phyloP scores from a whole-genome alignment of 2,888 invertebrate species.

The Hetaerina titia region DNA sequence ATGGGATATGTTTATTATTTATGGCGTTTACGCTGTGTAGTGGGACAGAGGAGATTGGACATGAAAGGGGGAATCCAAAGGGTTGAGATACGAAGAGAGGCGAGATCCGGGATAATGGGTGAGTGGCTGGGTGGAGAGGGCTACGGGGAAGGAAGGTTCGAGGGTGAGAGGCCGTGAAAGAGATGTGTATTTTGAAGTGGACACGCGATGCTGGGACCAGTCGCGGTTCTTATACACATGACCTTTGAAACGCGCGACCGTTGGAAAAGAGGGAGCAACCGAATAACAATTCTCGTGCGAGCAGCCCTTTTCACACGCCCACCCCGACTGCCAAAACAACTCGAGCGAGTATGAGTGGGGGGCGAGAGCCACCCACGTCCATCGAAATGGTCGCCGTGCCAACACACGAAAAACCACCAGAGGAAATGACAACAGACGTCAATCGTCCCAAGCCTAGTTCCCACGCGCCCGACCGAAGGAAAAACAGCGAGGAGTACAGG shows the following conservation, averaged over 20 bases:
- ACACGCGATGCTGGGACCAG: slow-evolving; percentile 2
- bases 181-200: slow-evolving; percentile 26
- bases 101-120: too few relatives aligned
- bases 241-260: background rate
- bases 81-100: too few relatives aligned
- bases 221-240: background rate
- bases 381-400: background rate
- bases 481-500: background rate
- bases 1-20: background rate
- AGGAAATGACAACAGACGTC: background rate
- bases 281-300: slow-evolving; percentile 6
- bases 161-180: background rate
- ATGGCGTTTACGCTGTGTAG: background rate
- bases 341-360: background rate
- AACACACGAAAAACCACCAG: background rate
- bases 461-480: background rate
- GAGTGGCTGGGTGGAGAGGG: too few relatives aligned
- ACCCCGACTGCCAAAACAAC: background rate
- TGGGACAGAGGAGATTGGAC: background rate
- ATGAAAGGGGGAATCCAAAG: background rate
- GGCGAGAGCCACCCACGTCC: background rate
- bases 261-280: background rate
- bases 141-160: too few relatives aligned
- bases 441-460: background rate
- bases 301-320: too few relatives aligned